Evolutionary conservation across 2,888 invertebrate genomes (phyloP).

Genomic region (Plebejus anna): DNA sequence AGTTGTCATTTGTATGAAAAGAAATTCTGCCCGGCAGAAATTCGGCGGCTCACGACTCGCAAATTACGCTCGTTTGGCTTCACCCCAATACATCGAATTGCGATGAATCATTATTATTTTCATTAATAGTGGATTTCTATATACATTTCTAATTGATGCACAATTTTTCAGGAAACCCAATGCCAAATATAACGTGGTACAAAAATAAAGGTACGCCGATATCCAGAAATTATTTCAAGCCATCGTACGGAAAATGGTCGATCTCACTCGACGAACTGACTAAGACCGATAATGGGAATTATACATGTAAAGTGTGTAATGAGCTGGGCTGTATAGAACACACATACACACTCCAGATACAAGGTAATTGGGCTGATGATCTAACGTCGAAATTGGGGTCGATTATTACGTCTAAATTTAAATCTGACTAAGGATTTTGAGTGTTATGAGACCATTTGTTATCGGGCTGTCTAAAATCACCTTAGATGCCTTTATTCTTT

Average conservation of each 20-base stretch:
- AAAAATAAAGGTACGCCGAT: conserved; percentile 85
- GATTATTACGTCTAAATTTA: conserved; percentile 15
- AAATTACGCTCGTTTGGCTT: no score
- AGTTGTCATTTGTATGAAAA: no score
- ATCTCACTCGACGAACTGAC: conserved; percentile 89
- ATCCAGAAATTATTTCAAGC: conserved; percentile 82
- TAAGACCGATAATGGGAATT: conserved; percentile 91
- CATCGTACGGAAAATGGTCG: conserved; percentile 85
- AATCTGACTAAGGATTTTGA: conserved; percentile 11
- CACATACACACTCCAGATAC: conserved; percentile 84
- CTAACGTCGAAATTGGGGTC: conserved; percentile 7
- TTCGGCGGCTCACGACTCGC: no score
- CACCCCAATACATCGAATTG: neutral
- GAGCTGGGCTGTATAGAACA: conserved; percentile 87
- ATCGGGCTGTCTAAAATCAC: neutral
- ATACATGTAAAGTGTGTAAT: conserved; percentile 94
- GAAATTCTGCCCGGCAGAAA: no score
- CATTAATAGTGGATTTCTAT: neutral
- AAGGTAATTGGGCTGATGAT: conserved; percentile 63
- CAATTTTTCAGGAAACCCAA: conserved; percentile 42
- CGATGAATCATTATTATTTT: neutral
- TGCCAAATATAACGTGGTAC: conserved; percentile 92
- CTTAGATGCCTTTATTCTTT: neutral
- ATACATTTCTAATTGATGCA: neutral
- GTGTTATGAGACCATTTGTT: neutral